Conservation (phyloP, 2,113 vertebrate species). For the Psittacula cyanocephala region DNA sequence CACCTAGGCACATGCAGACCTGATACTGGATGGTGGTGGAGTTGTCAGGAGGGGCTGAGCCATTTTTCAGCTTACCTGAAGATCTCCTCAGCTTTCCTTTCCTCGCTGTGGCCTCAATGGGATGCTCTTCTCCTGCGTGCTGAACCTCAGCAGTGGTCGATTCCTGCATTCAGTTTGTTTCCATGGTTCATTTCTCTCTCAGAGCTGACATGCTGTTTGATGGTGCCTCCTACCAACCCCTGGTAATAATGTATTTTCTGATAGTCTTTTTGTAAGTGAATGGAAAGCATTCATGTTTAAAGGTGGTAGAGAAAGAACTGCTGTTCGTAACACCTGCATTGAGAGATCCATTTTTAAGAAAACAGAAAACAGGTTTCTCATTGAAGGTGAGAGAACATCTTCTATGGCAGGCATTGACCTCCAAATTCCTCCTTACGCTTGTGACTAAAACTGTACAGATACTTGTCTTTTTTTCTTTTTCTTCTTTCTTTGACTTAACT, state of each 20-base stretch:
- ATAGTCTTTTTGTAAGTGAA: slow-evolving; percentile 30
- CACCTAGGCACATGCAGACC: rapidly evolving
- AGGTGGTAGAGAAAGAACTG: neutral
- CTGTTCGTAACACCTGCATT: neutral
- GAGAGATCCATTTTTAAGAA: neutral
- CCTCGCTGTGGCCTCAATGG: rapidly evolving
- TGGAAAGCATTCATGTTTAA: slow-evolving; percentile 5
- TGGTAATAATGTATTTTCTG: slow-evolving; percentile 36
- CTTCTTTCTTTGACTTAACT: neutral
- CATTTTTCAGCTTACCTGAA: neutral
- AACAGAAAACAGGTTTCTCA: slow-evolving; percentile 44
- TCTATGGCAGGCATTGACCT: neutral
- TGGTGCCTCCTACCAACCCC: slow-evolving; percentile 27
- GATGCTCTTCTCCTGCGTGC: neutral
- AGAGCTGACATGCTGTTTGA: slow-evolving; percentile 6
- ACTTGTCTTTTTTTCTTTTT: neutral
- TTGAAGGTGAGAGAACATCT: slow-evolving; percentile 40
- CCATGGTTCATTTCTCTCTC: slow-evolving; percentile 19
- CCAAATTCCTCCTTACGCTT: neutral
- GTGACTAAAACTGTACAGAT: neutral
- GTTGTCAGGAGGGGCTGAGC: neutral
- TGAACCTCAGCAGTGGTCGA: rapidly evolving
- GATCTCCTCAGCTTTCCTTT: neutral
- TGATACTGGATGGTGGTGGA: rapidly evolving
- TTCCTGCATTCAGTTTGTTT: neutral